Evolutionary conservation across 2,888 invertebrate species (phyloP).

Genomic region (Phorcus lineatus): DNA sequence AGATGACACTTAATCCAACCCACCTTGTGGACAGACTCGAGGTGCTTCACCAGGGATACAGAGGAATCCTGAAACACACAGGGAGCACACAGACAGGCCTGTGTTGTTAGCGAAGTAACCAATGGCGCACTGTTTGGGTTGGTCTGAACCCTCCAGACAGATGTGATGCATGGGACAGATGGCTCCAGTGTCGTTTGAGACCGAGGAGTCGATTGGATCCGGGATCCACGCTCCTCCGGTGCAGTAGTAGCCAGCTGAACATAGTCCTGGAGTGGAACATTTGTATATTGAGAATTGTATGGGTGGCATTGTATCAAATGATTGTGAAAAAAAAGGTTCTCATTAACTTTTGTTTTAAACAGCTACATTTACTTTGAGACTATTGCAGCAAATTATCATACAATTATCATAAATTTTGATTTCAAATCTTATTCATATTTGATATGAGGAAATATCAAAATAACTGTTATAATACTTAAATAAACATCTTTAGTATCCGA

Average conservation of each 20-base stretch:
- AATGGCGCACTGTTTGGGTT: constrained; percentile 58
- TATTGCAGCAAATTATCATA: too few species aligned
- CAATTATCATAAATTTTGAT: too few species aligned
- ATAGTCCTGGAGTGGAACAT: constrained; percentile 51
- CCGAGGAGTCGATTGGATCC: constrained; percentile 46
- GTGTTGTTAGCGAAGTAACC: constrained; percentile 71
- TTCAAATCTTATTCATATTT: too few species aligned
- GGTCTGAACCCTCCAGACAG: constrained; percentile 59
- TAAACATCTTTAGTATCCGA: too few species aligned
- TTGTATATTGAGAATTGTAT: too few species aligned
- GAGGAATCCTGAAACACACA: constrained; percentile 67
- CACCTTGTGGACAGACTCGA: constrained; percentile 67
- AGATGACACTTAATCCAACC: not conserved
- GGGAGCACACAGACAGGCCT: constrained; percentile 59
- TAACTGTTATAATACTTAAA: too few species aligned
- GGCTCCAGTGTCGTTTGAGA: constrained; percentile 63
- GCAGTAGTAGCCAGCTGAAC: constrained; percentile 70
- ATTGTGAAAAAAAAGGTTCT: too few species aligned
- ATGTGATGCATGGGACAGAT: constrained; percentile 69
- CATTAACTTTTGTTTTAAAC: too few species aligned
- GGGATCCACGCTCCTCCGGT: constrained; percentile 64
- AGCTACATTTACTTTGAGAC: too few species aligned
- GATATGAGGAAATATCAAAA: too few species aligned
- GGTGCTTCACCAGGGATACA: constrained; percentile 68
- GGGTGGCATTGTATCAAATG: too few species aligned